Evolutionary conservation across 35 echinoderm and acorn worm genomes (phyloP).

Genomic region (Ophioderma brevispina): DNA sequence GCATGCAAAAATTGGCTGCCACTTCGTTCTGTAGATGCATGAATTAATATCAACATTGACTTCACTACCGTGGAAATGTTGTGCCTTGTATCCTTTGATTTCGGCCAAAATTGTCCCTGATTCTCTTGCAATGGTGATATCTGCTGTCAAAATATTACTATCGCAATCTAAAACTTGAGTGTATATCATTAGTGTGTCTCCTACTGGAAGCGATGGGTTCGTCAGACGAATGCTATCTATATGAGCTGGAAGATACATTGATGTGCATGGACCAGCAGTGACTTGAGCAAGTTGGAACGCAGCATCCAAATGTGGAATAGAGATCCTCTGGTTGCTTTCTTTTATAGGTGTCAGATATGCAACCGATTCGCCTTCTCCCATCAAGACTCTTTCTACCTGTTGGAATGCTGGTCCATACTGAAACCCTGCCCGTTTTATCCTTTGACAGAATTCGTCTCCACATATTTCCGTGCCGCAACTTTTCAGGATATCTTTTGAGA

Average conservation of each 20-base stretch:
- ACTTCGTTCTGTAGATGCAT: slow-evolving; percentile 81
- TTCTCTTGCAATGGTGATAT: slow-evolving; percentile 49
- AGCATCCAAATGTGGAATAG: slow-evolving; percentile 71
- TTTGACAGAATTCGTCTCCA: slow-evolving; percentile 62
- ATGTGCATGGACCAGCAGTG: slow-evolving; percentile 41
- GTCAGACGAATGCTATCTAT: slow-evolving; percentile 69
- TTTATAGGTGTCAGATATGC: slow-evolving; percentile 42
- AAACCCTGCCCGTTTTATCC: slow-evolving; percentile 46
- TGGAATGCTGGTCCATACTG: slow-evolving; percentile 74
- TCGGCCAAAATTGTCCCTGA: slow-evolving; percentile 52
- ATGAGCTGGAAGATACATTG: slow-evolving; percentile 56
- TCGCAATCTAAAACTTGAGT: slow-evolving; percentile 72
- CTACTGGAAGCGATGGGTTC: slow-evolving; percentile 53
- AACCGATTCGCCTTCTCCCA: slow-evolving; percentile 78
- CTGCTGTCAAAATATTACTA: slow-evolving; percentile 60
- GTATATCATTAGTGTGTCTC: slow-evolving; percentile 54
- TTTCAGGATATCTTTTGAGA: slow-evolving; percentile 17
- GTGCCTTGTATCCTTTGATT: slow-evolving; percentile 51
- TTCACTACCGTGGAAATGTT: slow-evolving; percentile 38
- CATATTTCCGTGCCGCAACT: slow-evolving; percentile 28
- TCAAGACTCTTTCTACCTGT: slow-evolving; percentile 51
- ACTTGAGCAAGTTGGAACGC: slow-evolving; percentile 71
- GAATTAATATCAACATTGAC: slow-evolving; percentile 51
- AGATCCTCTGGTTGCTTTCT: slow-evolving; percentile 76
- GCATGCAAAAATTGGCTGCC: slow-evolving; percentile 58